Percentiles rank a stretch among this genome's conserved stretches.
These are phyloP conservation scores for Lichenostomus cassidix DNA, from an alignment of 2,113 vertebrate genomes.

Conservation along the genomic window DNA sequence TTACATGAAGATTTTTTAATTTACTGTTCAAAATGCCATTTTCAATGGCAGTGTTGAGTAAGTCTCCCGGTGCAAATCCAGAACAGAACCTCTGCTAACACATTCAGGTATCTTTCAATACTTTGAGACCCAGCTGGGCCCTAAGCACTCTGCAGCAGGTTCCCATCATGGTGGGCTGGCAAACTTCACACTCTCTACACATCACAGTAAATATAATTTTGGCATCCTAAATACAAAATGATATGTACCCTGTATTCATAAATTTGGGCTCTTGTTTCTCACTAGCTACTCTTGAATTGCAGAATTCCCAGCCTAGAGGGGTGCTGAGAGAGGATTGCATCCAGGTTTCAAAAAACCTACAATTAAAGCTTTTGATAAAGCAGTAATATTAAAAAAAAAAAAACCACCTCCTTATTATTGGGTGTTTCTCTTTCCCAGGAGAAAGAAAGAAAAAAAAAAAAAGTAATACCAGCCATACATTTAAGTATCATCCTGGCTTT, in stretches of 20 bases:
- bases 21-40: neutral
- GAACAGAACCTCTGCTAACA: neutral
- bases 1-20: neutral
- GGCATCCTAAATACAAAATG: neutral
- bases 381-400: neutral
- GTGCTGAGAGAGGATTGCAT: neutral
- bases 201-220: neutral
- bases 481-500: constrained; percentile 5
- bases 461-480: neutral
- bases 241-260: neutral
- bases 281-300: neutral
- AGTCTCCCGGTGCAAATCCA: neutral
- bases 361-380: neutral
- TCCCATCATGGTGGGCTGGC: accelerated
- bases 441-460: neutral
- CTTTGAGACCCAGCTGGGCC: neutral
- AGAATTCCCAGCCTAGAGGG: neutral
- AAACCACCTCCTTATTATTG: neutral
- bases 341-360: neutral
- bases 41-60: neutral
- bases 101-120: neutral
- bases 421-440: neutral
- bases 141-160: neutral
- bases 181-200: neutral
- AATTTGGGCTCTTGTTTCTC: neutral